Conservation (phyloP, 2,797 vertebrate species). For the Coilia nasus region DNA sequence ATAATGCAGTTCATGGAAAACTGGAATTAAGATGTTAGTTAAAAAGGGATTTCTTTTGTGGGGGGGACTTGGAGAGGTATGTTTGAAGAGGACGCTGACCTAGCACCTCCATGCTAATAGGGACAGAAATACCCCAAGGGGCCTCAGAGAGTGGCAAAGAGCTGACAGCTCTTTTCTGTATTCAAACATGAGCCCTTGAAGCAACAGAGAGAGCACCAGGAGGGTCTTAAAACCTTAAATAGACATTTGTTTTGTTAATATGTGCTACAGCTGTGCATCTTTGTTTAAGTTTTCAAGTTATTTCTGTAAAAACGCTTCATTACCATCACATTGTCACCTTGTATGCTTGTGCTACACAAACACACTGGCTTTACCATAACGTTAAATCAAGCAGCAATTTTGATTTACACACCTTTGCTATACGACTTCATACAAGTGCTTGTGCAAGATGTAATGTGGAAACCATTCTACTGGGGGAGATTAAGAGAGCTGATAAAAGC, state of each 20-base stretch:
- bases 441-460: background rate
- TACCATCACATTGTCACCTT: too few relatives aligned
- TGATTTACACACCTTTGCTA: background rate
- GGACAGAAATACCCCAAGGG: constrained; percentile 17
- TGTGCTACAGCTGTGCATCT: background rate
- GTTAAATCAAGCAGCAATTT: background rate
- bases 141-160: constrained; percentile 7
- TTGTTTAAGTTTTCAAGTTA: background rate
- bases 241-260: background rate
- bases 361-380: background rate
- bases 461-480: background rate
- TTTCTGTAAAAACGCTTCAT: background rate
- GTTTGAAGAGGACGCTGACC: constrained; percentile 22
- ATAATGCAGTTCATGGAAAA: background rate
- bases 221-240: background rate
- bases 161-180: background rate
- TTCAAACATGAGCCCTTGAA: background rate
- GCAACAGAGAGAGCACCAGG: constrained; percentile 9
- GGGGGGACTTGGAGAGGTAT: background rate
- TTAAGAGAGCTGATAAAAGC: background rate
- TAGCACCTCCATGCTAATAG: constrained; percentile 17
- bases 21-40: background rate
- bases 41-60: background rate
- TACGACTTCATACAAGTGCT: background rate
- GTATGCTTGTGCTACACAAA: background rate